These are phyloP conservation scores for Rhadinocentrus ornatus DNA, from an alignment of 2,797 vertebrate species.

Conservation along the genomic window DNA sequence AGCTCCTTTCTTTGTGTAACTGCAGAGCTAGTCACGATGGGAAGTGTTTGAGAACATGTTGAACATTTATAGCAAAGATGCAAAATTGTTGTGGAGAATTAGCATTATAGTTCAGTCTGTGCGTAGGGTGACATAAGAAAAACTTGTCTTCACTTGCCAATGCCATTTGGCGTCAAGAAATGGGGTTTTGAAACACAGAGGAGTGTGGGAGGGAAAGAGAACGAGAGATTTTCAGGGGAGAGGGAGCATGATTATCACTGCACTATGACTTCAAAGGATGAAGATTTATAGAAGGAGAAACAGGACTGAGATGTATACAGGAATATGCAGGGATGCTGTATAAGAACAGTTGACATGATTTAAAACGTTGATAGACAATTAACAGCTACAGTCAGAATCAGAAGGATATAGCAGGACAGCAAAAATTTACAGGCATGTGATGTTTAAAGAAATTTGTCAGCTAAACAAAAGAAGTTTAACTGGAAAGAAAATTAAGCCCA, in stretches of 20 bases:
- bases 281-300: slow-evolving; percentile 62
- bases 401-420: background rate
- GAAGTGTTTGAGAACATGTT: slow-evolving; percentile 62
- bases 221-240: slow-evolving; percentile 71
- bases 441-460: background rate
- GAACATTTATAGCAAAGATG: slow-evolving; percentile 65
- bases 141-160: slow-evolving; percentile 61
- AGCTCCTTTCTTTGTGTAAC: slow-evolving; percentile 60
- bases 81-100: slow-evolving; percentile 75
- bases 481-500: background rate
- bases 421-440: background rate
- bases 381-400: background rate
- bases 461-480: background rate
- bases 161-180: slow-evolving; percentile 75
- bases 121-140: slow-evolving; percentile 73
- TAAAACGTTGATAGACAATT: slow-evolving; percentile 20
- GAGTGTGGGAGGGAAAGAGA: slow-evolving; percentile 75
- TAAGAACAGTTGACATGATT: slow-evolving; percentile 29
- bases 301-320: slow-evolving; percentile 43
- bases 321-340: slow-evolving; percentile 40
- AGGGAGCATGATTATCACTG: slow-evolving; percentile 64
- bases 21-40: slow-evolving; percentile 45
- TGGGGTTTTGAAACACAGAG: slow-evolving; percentile 70
- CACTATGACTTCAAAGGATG: slow-evolving; percentile 69
- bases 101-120: slow-evolving; percentile 62